Conservation (phyloP, 1,140 invertebrate genomes). For the Venustaconcha ellipsiformis region DNA sequence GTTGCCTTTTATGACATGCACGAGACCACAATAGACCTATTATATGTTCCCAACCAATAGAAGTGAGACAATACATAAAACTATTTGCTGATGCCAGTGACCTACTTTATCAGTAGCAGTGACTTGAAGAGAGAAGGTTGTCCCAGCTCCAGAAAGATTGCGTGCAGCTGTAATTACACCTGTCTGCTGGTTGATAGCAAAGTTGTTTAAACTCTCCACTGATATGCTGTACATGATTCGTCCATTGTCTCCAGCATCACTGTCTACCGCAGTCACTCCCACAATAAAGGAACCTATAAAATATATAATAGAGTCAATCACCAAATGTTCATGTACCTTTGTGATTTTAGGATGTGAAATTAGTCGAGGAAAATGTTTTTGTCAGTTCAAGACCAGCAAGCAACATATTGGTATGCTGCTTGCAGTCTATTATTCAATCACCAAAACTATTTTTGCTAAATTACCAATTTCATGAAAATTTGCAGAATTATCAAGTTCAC, state of each 20-base stretch:
- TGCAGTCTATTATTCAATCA: too few relatives aligned
- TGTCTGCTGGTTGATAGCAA: slow-evolving; percentile 64
- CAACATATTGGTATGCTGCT: too few relatives aligned
- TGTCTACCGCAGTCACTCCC: slow-evolving; percentile 75
- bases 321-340: too few relatives aligned
- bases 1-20: too few relatives aligned
- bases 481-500: too few relatives aligned
- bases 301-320: neutral
- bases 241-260: slow-evolving; percentile 60
- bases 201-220: slow-evolving; percentile 74
- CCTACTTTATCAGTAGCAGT: slow-evolving; percentile 80
- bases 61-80: neutral
- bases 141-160: slow-evolving; percentile 29
- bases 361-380: too few relatives aligned
- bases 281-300: slow-evolving; percentile 75
- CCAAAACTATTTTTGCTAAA: too few relatives aligned
- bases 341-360: too few relatives aligned
- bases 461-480: too few relatives aligned
- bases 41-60: too few relatives aligned
- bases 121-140: slow-evolving; percentile 68
- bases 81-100: neutral
- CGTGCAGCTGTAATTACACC: slow-evolving; percentile 68
- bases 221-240: slow-evolving; percentile 82
- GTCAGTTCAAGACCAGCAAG: too few relatives aligned
- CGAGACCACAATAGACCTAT: too few relatives aligned